Conservation (phyloP, 2,888 invertebrate genomes). For the Atherix ibis region DNA sequence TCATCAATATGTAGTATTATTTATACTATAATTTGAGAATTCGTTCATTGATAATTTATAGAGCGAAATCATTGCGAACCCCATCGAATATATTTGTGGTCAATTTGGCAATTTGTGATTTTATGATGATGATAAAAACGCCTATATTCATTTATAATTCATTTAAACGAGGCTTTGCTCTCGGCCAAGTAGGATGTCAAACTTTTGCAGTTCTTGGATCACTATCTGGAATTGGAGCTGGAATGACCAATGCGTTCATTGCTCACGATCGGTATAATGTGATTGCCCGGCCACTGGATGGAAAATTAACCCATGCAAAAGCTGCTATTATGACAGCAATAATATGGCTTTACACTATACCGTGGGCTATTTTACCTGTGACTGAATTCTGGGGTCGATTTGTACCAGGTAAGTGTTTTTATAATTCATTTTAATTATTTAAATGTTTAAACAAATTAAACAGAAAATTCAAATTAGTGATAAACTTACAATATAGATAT, state of each 20-base stretch:
- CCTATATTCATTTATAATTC: slow-evolving; percentile 75
- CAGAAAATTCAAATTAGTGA: background rate
- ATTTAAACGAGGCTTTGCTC: slow-evolving; percentile 58
- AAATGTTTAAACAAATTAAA: background rate
- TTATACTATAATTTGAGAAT: too few species aligned
- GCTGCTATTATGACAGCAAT: slow-evolving; percentile 56
- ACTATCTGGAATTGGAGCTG: slow-evolving; percentile 63
- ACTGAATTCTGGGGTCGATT: slow-evolving; percentile 75
- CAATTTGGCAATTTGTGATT: slow-evolving; percentile 68
- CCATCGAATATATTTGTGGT: slow-evolving; percentile 75
- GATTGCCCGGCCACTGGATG: slow-evolving; percentile 69
- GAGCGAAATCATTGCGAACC: slow-evolving; percentile 28
- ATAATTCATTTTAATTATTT: background rate
- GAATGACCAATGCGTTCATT: slow-evolving; percentile 69
- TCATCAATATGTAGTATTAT: too few species aligned
- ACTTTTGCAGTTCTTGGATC: slow-evolving; percentile 61
- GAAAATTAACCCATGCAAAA: slow-evolving; percentile 65
- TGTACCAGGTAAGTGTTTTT: slow-evolving; percentile 43
- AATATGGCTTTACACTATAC: slow-evolving; percentile 63
- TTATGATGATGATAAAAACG: slow-evolving; percentile 74
- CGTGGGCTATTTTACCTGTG: slow-evolving; percentile 64
- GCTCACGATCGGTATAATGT: slow-evolving; percentile 67
- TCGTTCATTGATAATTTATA: slow-evolving; percentile 8
- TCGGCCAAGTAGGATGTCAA: slow-evolving; percentile 59
- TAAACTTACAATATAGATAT: background rate